Base-by-base conservation (phyloP, 2,113 vertebrate genomes). In the Paramisgurnus dabryanus region DNA sequence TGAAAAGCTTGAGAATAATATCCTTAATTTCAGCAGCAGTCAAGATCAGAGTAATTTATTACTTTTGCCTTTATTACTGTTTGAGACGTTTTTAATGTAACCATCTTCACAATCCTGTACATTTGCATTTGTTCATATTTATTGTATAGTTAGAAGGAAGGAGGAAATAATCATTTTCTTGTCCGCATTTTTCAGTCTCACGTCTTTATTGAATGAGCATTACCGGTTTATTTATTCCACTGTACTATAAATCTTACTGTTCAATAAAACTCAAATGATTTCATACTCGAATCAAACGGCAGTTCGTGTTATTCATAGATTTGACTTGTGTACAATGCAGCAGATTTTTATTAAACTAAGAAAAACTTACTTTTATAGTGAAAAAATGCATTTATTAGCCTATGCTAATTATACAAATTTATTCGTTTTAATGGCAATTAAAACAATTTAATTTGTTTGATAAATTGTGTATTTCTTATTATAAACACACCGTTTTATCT, bases 181-280 rank as follows among this genome's bases (percentile, higher is more conserved):
- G 91, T 76, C 87, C 91, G 85, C 82, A 86, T 89, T 82, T 88
- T 83, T 74, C 83, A 84, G 87, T 89, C 90, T 90, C 92, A 89
- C 87, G 85, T 86, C 83, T 85, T 93, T 89, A 84, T 91, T 83
- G 91, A 93, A 93, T 88, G 91, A 95, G 93, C 92, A 91, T 93
- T 94, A 76, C 61, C 34, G 91, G 91, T 96, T 96, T 99, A 99
- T 99, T 99, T 98, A 99, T 99, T 98, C 96, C 92, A 94, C 88
- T 95, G 90, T 96, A 95, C 93, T 94, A 92, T 78, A 75, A 90
- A 90, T 94, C 93, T 93, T 92, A 92, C 92, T 94, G 95, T 95
- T 95, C 95, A 97, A 95, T 97, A 98, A 99, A 95, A 95, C 91
- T 88, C 88, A 83, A 92, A 91, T 93, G 85, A 92, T 98, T 96